Conservation (phyloP, 1,140 invertebrate species). For the Musca domestica region DNA sequence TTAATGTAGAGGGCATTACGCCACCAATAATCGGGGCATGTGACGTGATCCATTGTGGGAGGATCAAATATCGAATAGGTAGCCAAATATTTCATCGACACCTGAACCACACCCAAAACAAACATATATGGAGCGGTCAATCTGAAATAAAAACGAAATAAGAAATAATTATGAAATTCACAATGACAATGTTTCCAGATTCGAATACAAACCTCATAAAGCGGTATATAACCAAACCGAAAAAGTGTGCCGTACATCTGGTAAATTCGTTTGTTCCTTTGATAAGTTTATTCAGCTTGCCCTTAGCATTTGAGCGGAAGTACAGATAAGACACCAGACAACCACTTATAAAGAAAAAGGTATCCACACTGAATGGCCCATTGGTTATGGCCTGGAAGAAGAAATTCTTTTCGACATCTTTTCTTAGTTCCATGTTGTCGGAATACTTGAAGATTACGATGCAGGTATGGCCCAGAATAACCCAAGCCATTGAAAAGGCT, state of each 20-base stretch:
- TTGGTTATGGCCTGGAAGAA: slow-evolving; percentile 82
- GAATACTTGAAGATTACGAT: slow-evolving; percentile 82
- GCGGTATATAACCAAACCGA: slow-evolving; percentile 76
- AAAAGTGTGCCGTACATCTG: slow-evolving; percentile 69
- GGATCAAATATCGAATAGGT: slow-evolving; percentile 79
- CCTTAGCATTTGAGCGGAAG: slow-evolving; percentile 76
- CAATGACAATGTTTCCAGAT: not conserved
- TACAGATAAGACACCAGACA: slow-evolving; percentile 80
- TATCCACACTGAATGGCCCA: slow-evolving; percentile 86
- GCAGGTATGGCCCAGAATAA: slow-evolving; percentile 87
- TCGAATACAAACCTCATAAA: slow-evolving; percentile 62
- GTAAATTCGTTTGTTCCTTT: slow-evolving; percentile 69
- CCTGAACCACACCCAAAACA: slow-evolving; percentile 73
- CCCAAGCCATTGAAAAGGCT: slow-evolving; percentile 88
- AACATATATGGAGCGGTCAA: slow-evolving; percentile 83
- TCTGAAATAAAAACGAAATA: slow-evolving; percentile 52
- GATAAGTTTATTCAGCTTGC: slow-evolving; percentile 71
- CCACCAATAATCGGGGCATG: slow-evolving; percentile 84
- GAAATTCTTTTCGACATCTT: slow-evolving; percentile 75
- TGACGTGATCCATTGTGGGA: slow-evolving; percentile 74
- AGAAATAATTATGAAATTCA: not conserved
- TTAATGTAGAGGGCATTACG: slow-evolving; percentile 81
- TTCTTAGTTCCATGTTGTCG: slow-evolving; percentile 77
- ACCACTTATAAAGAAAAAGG: slow-evolving; percentile 83
- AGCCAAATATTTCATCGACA: slow-evolving; percentile 79